A percentile compares a stretch with the other conserved stretches of the same genome.
phyloP scores from a whole-genome alignment of 2,888 invertebrate species.

The Hylaea fasciaria region DNA sequence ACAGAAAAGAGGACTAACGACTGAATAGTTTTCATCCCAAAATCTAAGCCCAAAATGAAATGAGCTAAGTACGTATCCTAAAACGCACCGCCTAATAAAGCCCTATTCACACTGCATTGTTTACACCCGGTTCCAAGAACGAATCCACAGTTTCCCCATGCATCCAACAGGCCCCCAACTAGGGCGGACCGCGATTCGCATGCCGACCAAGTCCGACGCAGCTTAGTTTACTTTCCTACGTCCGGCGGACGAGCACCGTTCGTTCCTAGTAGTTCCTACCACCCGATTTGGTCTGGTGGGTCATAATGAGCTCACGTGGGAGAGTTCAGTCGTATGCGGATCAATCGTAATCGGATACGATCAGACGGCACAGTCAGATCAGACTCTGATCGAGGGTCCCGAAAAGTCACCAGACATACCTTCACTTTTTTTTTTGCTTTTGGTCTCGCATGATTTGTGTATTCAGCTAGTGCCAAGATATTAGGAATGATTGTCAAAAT shows the following conservation, averaged over 20 bases:
- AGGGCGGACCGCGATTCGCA: slow-evolving; percentile 26
- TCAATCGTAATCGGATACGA: too few species aligned
- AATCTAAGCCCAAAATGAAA: too few species aligned
- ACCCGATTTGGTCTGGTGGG: slow-evolving; percentile 36
- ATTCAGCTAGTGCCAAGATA: too few species aligned
- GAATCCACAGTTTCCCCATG: slow-evolving; percentile 12
- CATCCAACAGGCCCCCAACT: slow-evolving; percentile 6
- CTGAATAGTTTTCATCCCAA: too few species aligned
- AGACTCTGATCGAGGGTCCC: too few species aligned
- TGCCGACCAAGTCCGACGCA: slow-evolving; percentile 45
- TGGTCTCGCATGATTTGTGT: too few species aligned
- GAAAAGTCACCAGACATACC: too few species aligned
- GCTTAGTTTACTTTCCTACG: slow-evolving; percentile 67
- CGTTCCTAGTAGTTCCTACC: slow-evolving; percentile 19
- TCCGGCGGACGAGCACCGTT: slow-evolving; percentile 71
- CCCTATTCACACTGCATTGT: slow-evolving; percentile 10
- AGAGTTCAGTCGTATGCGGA: slow-evolving; percentile 8
- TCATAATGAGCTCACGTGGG: slow-evolving; percentile 15
- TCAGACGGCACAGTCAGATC: slow-evolving; percentile 2
- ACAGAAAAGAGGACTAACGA: too few species aligned
- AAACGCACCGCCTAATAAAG: not conserved
- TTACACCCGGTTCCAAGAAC: slow-evolving; percentile 11
- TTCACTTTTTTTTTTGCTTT: too few species aligned
- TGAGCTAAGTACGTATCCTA: too few species aligned
- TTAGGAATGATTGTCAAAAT: too few species aligned